Base-by-base conservation (phyloP, 2,113 vertebrate species). In the Paradisaea rubra region DNA sequence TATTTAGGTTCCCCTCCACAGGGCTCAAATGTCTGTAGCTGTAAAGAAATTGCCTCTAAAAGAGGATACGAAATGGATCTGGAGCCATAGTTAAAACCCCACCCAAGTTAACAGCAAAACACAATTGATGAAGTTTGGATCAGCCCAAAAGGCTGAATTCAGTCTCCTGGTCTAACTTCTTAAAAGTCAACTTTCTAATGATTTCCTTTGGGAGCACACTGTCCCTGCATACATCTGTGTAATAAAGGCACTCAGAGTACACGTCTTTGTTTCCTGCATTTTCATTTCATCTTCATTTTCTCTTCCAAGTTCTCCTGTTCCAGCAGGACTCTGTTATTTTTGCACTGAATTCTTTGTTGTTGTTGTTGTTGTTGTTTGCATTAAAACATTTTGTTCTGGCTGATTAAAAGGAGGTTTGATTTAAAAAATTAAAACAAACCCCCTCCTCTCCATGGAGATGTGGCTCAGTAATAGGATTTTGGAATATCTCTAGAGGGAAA, bases 401-500 rank as follows among this genome's bases (percentile, higher is more conserved):
- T 90, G 57, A 94, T 95, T 96, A 97, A 90, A 94, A 88, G 52
- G 64, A 88, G 21, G 42, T 86, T 95, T 91, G 76, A 93, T 96
- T 83, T 11, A 91, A 89, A 88, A 91, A 61, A 61, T 10, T 23
- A 52, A 91, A 93, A 45, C 54, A 42, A 86, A 50, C 15, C 6
- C 6, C 17, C 9, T 83, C 28, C 30, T 78, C 44, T 95, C 60
- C 41, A 73, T 83, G 44, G 87, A 95, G 45, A 56, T 91, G 70
- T 12, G 24, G 54, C 84, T 95, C 52, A 65, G 54, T 95, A 96
- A 92, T 88, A 85, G 72, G 92, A 94, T 96, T 97, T 93, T 89
- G 56, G 93, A 93, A 39, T 95, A 33, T 91, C 93, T 97, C 94
- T 93, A 91, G 78, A 96, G 94, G 44, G 79, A 96, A 94, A 82